Percentiles rank a stretch among this genome's conserved stretches.
These are phyloP conservation scores for Nemopilema nomurai DNA, from an alignment of 30 jellyfish, hydroid and myxozoan genomes.

Conservation along the genomic window DNA sequence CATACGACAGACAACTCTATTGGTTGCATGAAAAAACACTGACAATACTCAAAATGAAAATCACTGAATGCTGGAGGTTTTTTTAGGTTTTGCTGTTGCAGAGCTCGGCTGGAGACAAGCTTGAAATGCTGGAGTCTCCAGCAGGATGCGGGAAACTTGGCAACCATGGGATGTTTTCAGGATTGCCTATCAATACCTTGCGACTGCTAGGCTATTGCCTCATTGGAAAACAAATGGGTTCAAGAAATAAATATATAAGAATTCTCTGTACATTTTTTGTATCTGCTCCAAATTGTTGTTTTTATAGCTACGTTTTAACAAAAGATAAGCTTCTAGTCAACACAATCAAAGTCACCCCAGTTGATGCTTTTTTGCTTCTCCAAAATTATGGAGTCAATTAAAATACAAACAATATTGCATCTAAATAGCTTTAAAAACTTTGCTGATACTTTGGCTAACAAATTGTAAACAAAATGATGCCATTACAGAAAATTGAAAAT, in stretches of 20 bases:
- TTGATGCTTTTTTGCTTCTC: not conserved
- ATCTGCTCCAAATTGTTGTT: not conserved
- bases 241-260: not conserved
- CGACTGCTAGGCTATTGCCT: not conserved
- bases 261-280: not conserved
- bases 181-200: not conserved
- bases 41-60: not conserved
- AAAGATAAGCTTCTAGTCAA: not conserved
- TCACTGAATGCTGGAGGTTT: not conserved
- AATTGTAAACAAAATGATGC: not conserved
- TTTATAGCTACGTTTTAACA: not conserved
- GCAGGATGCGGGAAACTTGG: constrained; percentile 21
- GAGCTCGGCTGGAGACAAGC: constrained; percentile 21
- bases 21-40: not conserved
- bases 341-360: not conserved
- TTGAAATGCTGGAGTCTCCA: constrained; percentile 23
- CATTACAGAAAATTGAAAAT: not conserved
- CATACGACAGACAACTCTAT: not conserved
- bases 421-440: too few species aligned
- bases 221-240: not conserved
- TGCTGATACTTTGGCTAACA: too few species aligned
- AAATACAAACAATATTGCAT: not conserved
- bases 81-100: not conserved
- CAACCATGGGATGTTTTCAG: not conserved
- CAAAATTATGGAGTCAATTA: not conserved